Evolutionary conservation across 2,888 invertebrate genomes (phyloP).

Genomic region (Sesamia inferens): DNA sequence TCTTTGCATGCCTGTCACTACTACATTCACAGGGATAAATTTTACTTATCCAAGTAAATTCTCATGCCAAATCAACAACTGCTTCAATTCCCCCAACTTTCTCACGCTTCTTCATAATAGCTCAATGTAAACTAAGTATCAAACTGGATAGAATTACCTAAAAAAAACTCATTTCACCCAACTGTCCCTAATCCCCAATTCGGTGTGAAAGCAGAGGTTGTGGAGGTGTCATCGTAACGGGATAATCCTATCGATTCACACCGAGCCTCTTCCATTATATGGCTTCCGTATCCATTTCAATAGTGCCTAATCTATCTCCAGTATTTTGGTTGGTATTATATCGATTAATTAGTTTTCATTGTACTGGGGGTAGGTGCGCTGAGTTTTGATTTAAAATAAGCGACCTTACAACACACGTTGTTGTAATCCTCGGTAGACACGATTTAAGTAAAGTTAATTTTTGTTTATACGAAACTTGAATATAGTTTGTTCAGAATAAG

Average conservation of each 20-base stretch:
- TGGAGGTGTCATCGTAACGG: conserved; percentile 69
- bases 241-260: conserved; percentile 73
- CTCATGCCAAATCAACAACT: conserved; percentile 4
- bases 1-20: background rate
- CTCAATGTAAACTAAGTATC: conserved; percentile 20
- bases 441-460: background rate
- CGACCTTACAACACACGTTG: background rate
- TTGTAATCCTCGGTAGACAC: background rate
- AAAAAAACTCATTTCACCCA: conserved; percentile 43
- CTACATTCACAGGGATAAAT: background rate
- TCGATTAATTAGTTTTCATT: conserved; percentile 51
- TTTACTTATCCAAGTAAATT: background rate
- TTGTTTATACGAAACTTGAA: too few relatives aligned
- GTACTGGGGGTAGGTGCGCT: conserved; percentile 2
- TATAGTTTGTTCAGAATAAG: too few relatives aligned
- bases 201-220: conserved; percentile 65
- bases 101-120: conserved; percentile 38
- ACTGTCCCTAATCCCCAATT: conserved; percentile 59
- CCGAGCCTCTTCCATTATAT: conserved; percentile 51
- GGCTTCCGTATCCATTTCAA: conserved; percentile 73
- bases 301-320: conserved; percentile 47
- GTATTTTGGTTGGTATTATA: conserved; percentile 54
- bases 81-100: conserved; percentile 14
- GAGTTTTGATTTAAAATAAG: background rate
- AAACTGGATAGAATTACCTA: conserved; percentile 44